phyloP scores from a whole-genome alignment of 2,797 vertebrate species.

The Sebastes alutus region DNA sequence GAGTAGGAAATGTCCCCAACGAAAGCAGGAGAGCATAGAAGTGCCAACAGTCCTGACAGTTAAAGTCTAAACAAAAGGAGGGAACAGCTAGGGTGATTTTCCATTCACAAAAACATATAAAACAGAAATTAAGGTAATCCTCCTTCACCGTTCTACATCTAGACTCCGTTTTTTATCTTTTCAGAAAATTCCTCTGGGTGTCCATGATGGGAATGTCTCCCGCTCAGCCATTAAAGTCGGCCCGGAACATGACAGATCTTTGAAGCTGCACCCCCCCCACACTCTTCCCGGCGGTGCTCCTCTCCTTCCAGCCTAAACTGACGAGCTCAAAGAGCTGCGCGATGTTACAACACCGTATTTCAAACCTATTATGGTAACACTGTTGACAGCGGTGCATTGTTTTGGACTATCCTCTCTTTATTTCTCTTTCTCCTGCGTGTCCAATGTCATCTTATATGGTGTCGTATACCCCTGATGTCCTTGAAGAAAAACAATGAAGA shows the following conservation, averaged over 20 bases:
- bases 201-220: conserved; percentile 35
- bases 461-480: conserved; percentile 52
- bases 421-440: conserved; percentile 22
- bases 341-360: conserved; percentile 39
- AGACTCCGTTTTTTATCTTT: conserved; percentile 19
- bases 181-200: conserved; percentile 22
- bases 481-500: conserved; percentile 75
- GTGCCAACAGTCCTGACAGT: conserved; percentile 32
- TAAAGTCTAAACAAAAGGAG: neutral
- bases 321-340: conserved; percentile 21
- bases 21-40: conserved; percentile 19
- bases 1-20: conserved; percentile 25
- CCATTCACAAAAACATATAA: conserved; percentile 17
- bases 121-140: conserved; percentile 24
- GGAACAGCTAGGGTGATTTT: neutral
- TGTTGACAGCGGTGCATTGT: conserved; percentile 30
- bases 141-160: neutral
- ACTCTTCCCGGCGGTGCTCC: conserved; percentile 28
- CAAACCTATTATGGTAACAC: conserved; percentile 37
- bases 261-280: conserved; percentile 36
- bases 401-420: conserved; percentile 10
- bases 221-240: conserved; percentile 46
- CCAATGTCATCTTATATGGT: conserved; percentile 41
- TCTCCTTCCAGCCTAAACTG: conserved; percentile 35
- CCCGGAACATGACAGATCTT: conserved; percentile 64